Conservation (phyloP, 2,113 vertebrate genomes). For the Sinocyclocheilus anshuiensis region DNA sequence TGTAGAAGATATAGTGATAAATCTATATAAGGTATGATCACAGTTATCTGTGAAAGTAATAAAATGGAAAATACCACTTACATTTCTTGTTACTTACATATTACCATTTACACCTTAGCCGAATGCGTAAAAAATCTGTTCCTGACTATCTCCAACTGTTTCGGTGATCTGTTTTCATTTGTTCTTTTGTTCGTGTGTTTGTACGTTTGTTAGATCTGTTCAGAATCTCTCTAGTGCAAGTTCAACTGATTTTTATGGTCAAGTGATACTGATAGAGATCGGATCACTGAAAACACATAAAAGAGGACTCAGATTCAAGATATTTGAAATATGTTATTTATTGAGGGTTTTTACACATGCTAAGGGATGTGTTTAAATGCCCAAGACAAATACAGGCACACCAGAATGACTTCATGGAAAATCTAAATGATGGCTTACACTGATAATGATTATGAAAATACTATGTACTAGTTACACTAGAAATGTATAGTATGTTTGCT, state of each 20-base stretch:
- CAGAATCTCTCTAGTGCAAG: not conserved
- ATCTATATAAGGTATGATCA: not conserved
- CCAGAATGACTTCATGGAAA: too few relatives aligned
- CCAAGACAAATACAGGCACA: not conserved
- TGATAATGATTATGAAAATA: too few relatives aligned
- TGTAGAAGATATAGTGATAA: not conserved
- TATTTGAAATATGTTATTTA: not conserved
- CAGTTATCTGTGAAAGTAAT: not conserved
- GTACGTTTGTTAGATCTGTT: not conserved
- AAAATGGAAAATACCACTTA: not conserved
- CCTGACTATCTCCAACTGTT: too few relatives aligned
- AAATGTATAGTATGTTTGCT: not conserved
- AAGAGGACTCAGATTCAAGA: not conserved
- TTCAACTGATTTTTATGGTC: too few relatives aligned
- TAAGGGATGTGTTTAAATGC: not conserved
- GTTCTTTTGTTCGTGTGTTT: too few relatives aligned
- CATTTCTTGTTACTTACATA: not conserved
- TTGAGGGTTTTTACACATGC: too few relatives aligned
- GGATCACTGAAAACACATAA: not conserved
- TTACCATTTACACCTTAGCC: too few relatives aligned
- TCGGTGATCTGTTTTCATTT: too few relatives aligned
- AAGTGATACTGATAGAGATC: not conserved
- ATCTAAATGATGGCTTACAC: too few relatives aligned
- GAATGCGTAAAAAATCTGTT: too few relatives aligned
- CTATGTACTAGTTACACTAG: too few relatives aligned